phyloP scores from a whole-genome alignment of 2,113 vertebrate genomes.

The Alosa alosa region DNA sequence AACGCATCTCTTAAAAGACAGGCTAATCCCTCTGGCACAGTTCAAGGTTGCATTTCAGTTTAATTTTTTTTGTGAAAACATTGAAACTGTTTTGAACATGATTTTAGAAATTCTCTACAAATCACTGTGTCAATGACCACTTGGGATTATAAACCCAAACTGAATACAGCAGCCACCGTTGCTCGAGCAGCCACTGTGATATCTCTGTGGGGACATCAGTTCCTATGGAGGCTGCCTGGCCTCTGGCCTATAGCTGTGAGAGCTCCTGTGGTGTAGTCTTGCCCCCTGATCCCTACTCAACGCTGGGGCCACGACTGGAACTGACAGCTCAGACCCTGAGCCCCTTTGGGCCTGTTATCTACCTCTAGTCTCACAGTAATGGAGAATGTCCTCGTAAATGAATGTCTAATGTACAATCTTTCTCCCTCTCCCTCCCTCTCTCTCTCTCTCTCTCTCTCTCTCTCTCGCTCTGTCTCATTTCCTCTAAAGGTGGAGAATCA shows the following conservation, averaged over 20 bases:
- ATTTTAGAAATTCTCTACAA: not conserved
- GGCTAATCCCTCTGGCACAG: not conserved
- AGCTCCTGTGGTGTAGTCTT: not conserved
- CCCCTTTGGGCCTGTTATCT: not conserved
- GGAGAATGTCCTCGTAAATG: not conserved
- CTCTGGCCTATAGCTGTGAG: not conserved
- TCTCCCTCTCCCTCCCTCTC: not conserved
- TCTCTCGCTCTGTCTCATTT: conserved; percentile 8
- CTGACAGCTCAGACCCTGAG: not conserved
- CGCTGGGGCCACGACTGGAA: not conserved
- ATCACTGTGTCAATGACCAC: not conserved
- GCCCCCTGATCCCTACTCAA: conserved; percentile 1
- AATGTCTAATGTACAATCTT: not conserved
- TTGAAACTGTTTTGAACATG: not conserved
- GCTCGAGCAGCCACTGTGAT: not conserved
- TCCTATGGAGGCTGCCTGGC: not conserved
- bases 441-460: not conserved
- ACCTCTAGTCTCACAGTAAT: not conserved
- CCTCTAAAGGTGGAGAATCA: conserved; percentile 41
- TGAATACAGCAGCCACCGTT: not conserved
- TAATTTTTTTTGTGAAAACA: not conserved
- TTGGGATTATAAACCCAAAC: not conserved
- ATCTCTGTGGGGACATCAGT: not conserved
- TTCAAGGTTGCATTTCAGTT: not conserved
- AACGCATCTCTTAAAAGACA: not conserved